Conservation (phyloP, 37 sponge, comb jelly and placozoan genomes). For the Cliona cf. orientalis region DNA sequence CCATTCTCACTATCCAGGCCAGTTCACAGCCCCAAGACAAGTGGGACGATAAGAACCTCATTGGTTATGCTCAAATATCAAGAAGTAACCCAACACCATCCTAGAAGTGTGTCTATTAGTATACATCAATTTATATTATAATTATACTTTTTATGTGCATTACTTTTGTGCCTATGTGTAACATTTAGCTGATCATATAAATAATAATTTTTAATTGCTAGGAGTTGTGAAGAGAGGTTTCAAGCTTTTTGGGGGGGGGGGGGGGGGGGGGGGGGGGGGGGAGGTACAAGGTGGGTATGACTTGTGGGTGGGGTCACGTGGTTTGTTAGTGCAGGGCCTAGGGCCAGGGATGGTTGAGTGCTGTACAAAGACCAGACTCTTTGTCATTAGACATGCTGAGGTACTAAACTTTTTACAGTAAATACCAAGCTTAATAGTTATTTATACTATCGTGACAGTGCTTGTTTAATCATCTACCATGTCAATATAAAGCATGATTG, state of each 20-base stretch:
- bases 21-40: conserved; percentile 22
- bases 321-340: neutral
- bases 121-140: neutral
- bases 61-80: conserved; percentile 74
- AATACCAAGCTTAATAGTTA: too few species aligned
- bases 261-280: too few species aligned
- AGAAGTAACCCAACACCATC: neutral
- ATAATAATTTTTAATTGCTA: neutral
- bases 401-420: too few species aligned
- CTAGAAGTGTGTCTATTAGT: too few species aligned
- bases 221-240: neutral
- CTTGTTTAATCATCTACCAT: neutral
- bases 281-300: too few species aligned
- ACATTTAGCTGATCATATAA: neutral
- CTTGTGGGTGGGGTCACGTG: neutral
- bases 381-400: neutral
- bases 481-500: neutral
- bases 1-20: neutral
- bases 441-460: too few species aligned
- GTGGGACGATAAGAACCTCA: conserved; percentile 73
- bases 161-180: neutral
- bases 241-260: too few species aligned
- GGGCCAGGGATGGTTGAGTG: neutral
- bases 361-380: neutral
- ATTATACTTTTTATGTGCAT: neutral